Evolutionary conservation across 1,140 invertebrate genomes (phyloP), one percentile per base, ranked within the genome.

Genomic region (Brachystomella parvula): DNA sequence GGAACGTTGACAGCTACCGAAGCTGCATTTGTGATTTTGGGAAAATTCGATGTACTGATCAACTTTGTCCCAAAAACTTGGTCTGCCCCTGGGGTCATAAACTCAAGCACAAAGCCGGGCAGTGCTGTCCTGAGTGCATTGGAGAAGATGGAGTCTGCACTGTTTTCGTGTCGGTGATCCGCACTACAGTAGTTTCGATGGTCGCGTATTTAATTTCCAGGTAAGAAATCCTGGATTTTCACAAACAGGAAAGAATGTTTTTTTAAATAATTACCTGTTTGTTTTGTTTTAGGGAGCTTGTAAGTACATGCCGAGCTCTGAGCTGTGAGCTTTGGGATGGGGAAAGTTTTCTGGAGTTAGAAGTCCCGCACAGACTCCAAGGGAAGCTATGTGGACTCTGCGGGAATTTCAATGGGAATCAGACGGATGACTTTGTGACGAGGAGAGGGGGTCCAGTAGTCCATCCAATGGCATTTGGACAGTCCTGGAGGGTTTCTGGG

Each of bases 141-240:
- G 88, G 92, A 77, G 86, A 82, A 63, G 89, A 93, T 62, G 91
- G 90, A 3, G 87, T 92, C 0, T 96, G 93, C 77, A 90, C 89
- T 0, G 91, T 93, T 0, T 96, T 92, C n/a, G n/a, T n/a, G n/a
- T n/a, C 76, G 92, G 92, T 1, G 92, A 96, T 78, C 91, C 92
- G 0, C 92, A 96, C 75, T 96, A 94, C 76, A 85, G 88, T 71
- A 94, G 92, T 3, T 96, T 95, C 76, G 94, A 96, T 75, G 92
- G 92, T 24, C 87, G 88, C 74, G 89, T 91, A 67, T 92, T 89
- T 76, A 93, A 87, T 74, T 96, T 95, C 75, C 91, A 93, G 65
- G 73, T 79, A 78, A 21, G 21, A 49, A 33, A 57, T 26, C 31
- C 58, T 6, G 12, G 9, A 60, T 60, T 26, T 31, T 24, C 19